These are phyloP conservation scores for Eriocheir sinensis DNA, from an alignment of 1,140 invertebrate species.

Conservation along the genomic window DNA sequence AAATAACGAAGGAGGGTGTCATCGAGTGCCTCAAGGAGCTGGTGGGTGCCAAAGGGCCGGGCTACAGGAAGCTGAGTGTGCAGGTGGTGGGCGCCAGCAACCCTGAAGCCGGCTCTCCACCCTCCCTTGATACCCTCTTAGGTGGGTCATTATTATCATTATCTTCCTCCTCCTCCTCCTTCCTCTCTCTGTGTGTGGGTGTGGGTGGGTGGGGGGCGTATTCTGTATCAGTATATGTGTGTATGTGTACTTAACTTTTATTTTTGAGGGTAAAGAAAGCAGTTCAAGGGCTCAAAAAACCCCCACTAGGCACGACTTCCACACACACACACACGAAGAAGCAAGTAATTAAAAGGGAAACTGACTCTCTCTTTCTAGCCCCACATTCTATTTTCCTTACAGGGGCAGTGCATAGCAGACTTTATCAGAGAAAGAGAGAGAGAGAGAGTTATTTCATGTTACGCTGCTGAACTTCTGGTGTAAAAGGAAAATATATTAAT, in stretches of 20 bases:
- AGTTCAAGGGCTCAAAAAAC: too few species aligned
- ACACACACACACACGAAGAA: too few species aligned
- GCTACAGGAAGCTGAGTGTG: conserved; percentile 74
- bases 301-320: too few species aligned
- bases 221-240: not conserved
- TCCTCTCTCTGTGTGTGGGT: not conserved
- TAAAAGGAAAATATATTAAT: too few species aligned
- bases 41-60: not conserved
- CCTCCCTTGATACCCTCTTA: conserved; percentile 57
- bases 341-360: too few species aligned
- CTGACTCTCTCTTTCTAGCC: too few species aligned
- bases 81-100: conserved; percentile 72
- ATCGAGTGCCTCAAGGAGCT: conserved; percentile 34
- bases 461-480: too few species aligned
- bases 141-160: conserved; percentile 23
- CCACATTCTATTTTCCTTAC: too few species aligned
- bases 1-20: conserved; percentile 53
- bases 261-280: too few species aligned
- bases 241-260: not conserved
- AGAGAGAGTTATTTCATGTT: too few species aligned
- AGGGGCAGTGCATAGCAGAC: too few species aligned
- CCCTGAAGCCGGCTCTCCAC: conserved; percentile 55
- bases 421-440: too few species aligned
- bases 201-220: not conserved
- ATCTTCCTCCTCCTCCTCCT: not conserved